These are phyloP conservation scores for Lepilemur ruficaudatus DNA, from an alignment of 2,797 vertebrate species.

Conservation along the genomic window DNA sequence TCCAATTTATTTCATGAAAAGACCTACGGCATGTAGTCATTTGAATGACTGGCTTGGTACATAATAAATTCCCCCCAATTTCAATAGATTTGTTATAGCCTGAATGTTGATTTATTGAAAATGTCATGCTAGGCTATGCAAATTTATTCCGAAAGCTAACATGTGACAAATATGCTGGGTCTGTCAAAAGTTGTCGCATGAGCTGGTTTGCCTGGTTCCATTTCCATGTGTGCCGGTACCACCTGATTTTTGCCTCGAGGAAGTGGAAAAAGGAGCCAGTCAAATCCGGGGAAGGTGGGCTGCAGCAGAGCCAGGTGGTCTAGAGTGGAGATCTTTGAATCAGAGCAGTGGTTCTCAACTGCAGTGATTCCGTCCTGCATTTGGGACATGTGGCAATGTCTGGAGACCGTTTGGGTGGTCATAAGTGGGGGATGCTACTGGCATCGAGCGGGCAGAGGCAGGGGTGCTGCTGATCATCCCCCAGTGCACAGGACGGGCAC, in stretches of 20 bases:
- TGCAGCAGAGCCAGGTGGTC: not conserved
- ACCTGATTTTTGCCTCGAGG: not conserved
- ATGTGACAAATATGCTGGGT: not conserved
- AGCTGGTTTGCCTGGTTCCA: not conserved
- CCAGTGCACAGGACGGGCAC: not conserved
- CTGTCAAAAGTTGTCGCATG: not conserved
- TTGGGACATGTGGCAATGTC: not conserved
- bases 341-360: not conserved
- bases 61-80: conserved; percentile 21
- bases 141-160: conserved; percentile 5
- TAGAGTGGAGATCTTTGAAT: not conserved
- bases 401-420: not conserved
- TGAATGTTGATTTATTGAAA: conserved; percentile 18
- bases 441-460: not conserved
- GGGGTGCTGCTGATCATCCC: not conserved
- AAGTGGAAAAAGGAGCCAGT: not conserved
- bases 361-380: not conserved
- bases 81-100: conserved; percentile 26
- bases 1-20: conserved; percentile 23
- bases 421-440: not conserved
- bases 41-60: not conserved
- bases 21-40: conserved; percentile 6
- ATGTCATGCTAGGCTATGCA: not conserved
- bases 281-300: not conserved
- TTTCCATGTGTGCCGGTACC: not conserved